These are phyloP conservation scores for Xyliphius kryptos DNA, from an alignment of 2,113 vertebrate genomes.

Conservation along the genomic window DNA sequence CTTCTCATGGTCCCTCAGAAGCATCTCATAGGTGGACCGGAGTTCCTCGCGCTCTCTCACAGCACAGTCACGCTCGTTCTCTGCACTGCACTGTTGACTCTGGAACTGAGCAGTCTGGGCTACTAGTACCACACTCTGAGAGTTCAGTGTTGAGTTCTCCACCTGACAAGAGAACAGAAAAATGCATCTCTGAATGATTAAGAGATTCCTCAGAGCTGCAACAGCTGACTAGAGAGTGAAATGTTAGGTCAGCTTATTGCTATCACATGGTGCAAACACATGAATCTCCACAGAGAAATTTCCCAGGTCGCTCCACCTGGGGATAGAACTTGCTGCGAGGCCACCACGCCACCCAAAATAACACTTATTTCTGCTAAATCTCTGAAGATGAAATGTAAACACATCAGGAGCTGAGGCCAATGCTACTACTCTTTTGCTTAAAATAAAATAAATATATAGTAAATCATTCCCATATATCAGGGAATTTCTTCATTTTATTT, in stretches of 20 bases:
- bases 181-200: too few species aligned
- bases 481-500: neutral
- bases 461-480: too few species aligned
- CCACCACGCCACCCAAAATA: too few species aligned
- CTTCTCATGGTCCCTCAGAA: constrained; percentile 90
- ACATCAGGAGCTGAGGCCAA: neutral
- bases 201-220: too few species aligned
- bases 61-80: constrained; percentile 79
- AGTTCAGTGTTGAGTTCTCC: constrained; percentile 90
- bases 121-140: constrained; percentile 84
- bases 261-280: too few species aligned
- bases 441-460: too few species aligned
- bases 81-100: constrained; percentile 82
- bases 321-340: too few species aligned
- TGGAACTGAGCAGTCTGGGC: constrained; percentile 89
- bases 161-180: constrained; percentile 66
- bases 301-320: too few species aligned
- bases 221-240: too few species aligned
- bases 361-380: neutral
- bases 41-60: constrained; percentile 84
- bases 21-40: constrained; percentile 77
- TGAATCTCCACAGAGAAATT: too few species aligned
- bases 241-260: too few species aligned
- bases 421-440: neutral
- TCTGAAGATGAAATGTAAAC: neutral